Conservation (phyloP, 2,113 vertebrate genomes). For the Setophaga petechia region DNA sequence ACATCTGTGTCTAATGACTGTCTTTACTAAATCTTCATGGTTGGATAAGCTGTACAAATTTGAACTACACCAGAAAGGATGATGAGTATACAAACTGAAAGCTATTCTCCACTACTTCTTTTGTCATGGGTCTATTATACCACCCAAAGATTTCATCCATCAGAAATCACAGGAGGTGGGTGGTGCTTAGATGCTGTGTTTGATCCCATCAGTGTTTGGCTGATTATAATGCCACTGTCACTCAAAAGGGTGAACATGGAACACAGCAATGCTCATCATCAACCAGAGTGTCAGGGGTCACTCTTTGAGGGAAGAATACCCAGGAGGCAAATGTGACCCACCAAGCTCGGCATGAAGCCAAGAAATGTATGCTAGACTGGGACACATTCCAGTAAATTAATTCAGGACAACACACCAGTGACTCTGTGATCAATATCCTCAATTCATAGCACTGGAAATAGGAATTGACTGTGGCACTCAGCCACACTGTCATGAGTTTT, state of each 20-base stretch:
- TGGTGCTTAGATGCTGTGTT: neutral
- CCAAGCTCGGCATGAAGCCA: neutral
- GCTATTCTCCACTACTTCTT: neutral
- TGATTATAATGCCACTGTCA: neutral
- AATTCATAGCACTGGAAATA: neutral
- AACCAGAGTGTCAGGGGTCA: neutral
- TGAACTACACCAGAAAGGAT: neutral
- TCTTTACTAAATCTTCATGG: neutral
- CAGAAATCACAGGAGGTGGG: neutral
- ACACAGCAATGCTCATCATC: fast-evolving
- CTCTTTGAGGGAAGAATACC: neutral
- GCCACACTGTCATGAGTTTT: neutral
- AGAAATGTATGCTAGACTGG: neutral
- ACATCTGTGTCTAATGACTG: neutral
- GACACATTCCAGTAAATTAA: neutral
- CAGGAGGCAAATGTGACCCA: neutral
- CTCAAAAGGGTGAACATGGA: neutral
- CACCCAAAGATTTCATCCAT: neutral
- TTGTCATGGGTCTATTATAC: neutral
- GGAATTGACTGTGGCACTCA: neutral
- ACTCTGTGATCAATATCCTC: neutral
- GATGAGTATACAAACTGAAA: neutral
- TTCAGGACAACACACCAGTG: neutral
- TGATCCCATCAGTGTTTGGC: neutral
- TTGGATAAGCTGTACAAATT: neutral